Conservation (phyloP, 2,113 vertebrate genomes). For the Jacana jacana region DNA sequence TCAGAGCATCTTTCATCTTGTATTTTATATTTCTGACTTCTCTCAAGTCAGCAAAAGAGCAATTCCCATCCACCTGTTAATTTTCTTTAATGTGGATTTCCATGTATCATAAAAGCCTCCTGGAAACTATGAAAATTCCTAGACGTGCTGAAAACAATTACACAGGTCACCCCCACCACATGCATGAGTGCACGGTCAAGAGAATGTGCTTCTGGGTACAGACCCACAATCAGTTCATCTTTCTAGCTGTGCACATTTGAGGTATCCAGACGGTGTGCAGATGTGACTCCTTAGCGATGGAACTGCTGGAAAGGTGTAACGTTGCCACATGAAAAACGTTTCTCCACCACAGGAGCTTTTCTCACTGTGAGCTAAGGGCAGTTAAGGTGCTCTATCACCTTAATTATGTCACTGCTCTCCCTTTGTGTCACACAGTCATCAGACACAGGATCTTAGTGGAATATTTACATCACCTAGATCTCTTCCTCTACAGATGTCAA, state of each 20-base stretch:
- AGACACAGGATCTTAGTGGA: not conserved
- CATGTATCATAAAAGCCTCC: not conserved
- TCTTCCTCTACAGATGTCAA: not conserved
- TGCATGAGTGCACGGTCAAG: not conserved
- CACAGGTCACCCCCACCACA: not conserved
- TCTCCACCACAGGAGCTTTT: not conserved
- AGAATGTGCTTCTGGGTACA: not conserved
- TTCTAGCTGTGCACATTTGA: not conserved
- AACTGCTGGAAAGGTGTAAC: not conserved
- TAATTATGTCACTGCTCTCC: not conserved
- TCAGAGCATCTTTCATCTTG: not conserved
- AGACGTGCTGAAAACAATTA: not conserved
- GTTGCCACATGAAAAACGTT: not conserved
- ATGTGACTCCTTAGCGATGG: not conserved
- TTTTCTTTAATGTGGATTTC: not conserved
- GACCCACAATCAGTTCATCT: not conserved
- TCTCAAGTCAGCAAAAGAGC: not conserved
- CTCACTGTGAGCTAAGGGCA: rapidly evolving
- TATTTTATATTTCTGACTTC: not conserved
- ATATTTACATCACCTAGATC: not conserved
- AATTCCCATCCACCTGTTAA: not conserved
- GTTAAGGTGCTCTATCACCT: not conserved
- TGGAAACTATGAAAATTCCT: not conserved
- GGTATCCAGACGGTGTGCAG: not conserved
- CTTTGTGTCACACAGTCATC: not conserved